phyloP scores from a whole-genome alignment of 2,797 vertebrate genomes.

The Ara ararauna region DNA sequence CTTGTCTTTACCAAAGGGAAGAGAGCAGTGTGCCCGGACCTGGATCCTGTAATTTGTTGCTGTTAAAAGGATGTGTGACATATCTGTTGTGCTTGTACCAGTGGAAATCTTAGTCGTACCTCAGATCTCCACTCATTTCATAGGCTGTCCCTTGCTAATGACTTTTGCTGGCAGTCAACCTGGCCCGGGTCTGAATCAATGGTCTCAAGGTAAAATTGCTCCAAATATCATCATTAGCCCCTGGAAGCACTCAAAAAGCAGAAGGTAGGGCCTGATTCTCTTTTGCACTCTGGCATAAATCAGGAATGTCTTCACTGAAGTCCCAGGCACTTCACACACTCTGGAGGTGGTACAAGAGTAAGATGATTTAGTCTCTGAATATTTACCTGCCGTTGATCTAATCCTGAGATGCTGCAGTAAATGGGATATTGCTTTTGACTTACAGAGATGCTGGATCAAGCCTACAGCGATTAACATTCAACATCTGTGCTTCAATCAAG shows the following conservation, averaged over 20 bases:
- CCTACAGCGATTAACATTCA: slow-evolving; percentile 54
- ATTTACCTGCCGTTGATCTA: slow-evolving; percentile 25
- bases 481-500: slow-evolving; percentile 48
- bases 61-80: not conserved
- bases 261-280: not conserved
- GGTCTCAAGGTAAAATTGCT: not conserved
- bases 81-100: not conserved
- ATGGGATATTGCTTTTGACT: slow-evolving; percentile 46
- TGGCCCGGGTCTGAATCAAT: not conserved
- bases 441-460: slow-evolving; percentile 28
- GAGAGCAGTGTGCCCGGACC: not conserved
- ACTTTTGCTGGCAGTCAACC: not conserved
- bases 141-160: not conserved
- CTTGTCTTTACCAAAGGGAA: not conserved
- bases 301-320: not conserved
- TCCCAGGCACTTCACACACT: not conserved
- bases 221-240: not conserved
- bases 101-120: rapidly evolving
- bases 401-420: slow-evolving; percentile 31
- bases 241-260: not conserved
- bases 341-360: not conserved
- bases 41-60: not conserved
- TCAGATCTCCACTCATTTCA: not conserved
- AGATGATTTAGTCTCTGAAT: not conserved
- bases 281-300: not conserved